Conservation (phyloP, 2,113 vertebrate genomes). For the Cacatua alba region DNA sequence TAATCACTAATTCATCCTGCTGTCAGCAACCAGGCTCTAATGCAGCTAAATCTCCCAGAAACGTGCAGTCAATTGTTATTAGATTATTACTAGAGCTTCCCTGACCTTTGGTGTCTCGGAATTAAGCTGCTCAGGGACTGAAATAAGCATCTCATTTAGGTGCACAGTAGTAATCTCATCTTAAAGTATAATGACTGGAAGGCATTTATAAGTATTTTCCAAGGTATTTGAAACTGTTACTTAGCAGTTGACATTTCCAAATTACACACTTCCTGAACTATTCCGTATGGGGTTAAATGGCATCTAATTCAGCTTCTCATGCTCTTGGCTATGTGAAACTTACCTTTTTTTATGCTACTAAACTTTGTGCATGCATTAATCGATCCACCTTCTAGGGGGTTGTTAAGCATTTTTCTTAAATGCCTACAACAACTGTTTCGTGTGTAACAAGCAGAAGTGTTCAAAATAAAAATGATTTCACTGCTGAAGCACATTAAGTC, state of each 20-base stretch:
- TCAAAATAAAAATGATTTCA: neutral
- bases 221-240: neutral
- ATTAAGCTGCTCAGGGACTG: slow-evolving; percentile 44
- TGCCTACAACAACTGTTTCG: neutral
- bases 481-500: neutral
- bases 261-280: neutral
- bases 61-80: slow-evolving; percentile 46
- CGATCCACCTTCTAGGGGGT: accelerated
- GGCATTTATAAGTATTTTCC: slow-evolving; percentile 35
- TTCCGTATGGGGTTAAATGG: neutral
- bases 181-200: slow-evolving; percentile 43
- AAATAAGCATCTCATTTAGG: slow-evolving; percentile 59
- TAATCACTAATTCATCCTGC: slow-evolving; percentile 9
- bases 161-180: slow-evolving; percentile 48
- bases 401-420: neutral
- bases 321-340: neutral
- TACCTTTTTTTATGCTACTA: neutral
- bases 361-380: neutral
- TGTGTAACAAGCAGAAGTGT: neutral
- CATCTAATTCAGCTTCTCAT: neutral
- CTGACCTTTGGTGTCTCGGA: slow-evolving; percentile 51
- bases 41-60: slow-evolving; percentile 24
- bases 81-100: slow-evolving; percentile 40
- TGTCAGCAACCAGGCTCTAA: neutral
- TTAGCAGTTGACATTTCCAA: slow-evolving; percentile 31